phyloP scores from a whole-genome alignment of 2,113 vertebrate species.

The Xenopus laevis region DNA sequence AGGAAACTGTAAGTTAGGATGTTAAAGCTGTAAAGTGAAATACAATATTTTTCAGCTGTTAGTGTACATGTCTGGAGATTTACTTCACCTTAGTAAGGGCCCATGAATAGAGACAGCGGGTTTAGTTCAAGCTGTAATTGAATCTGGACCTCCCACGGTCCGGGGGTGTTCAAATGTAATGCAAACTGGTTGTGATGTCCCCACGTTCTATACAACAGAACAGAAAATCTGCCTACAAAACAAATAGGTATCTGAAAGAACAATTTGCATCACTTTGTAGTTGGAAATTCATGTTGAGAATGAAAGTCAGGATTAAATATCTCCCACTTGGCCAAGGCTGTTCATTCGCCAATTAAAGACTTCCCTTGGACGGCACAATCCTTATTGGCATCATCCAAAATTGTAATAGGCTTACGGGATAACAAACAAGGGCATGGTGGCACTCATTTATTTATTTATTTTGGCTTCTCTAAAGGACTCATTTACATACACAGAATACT shows the following conservation, averaged over 20 bases:
- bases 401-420: not conserved
- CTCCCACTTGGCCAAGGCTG: slow-evolving; percentile 12
- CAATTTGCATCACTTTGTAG: slow-evolving; percentile 39
- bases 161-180: slow-evolving; percentile 45
- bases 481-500: too few relatives aligned
- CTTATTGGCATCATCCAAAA: slow-evolving; percentile 7
- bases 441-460: too few relatives aligned
- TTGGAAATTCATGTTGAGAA: slow-evolving; percentile 30
- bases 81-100: slow-evolving; percentile 34
- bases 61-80: slow-evolving; percentile 35
- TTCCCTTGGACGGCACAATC: not conserved
- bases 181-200: slow-evolving; percentile 24
- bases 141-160: slow-evolving; percentile 42
- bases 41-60: slow-evolving; percentile 38
- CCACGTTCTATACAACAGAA: slow-evolving; percentile 15
- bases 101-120: slow-evolving; percentile 42
- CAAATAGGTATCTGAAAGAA: slow-evolving; percentile 42
- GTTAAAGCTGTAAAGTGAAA: slow-evolving; percentile 37
- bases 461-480: too few relatives aligned
- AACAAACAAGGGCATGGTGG: not conserved
- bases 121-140: slow-evolving; percentile 37
- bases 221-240: slow-evolving; percentile 35
- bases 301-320: slow-evolving; percentile 30
- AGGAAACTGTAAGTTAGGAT: slow-evolving; percentile 38
- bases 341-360: slow-evolving; percentile 35